Evolutionary conservation across 1,140 invertebrate genomes (phyloP).

Genomic region (Gonioctena quinquepunctata): DNA sequence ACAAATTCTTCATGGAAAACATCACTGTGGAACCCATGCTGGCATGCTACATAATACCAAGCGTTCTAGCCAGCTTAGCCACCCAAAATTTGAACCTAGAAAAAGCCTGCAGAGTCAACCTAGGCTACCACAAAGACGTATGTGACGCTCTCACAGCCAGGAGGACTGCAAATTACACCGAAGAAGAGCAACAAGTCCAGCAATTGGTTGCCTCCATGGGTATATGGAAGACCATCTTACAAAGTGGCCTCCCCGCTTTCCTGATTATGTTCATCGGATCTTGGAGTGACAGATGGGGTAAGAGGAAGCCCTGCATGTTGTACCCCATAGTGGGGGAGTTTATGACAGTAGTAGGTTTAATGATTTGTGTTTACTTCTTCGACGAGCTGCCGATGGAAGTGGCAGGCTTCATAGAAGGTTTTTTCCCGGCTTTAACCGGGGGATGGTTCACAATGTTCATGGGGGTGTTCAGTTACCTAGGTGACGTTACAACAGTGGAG

Average conservation of each 20-base stretch:
- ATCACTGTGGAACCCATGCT: conserved; percentile 81
- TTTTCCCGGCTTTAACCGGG: conserved; percentile 78
- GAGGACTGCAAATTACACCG: conserved; percentile 71
- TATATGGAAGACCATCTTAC: conserved; percentile 79
- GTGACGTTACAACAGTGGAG: conserved; percentile 79
- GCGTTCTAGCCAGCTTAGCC: conserved; percentile 74
- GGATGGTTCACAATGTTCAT: conserved; percentile 89
- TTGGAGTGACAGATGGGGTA: conserved; percentile 74
- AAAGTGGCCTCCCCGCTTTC: conserved; percentile 73
- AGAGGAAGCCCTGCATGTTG: conserved; percentile 82
- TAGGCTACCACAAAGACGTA: conserved; percentile 69
- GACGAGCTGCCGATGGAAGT: conserved; percentile 78
- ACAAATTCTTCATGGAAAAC: conserved; percentile 62
- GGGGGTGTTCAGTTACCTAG: conserved; percentile 88
- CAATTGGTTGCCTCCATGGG: conserved; percentile 72
- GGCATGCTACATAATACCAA: conserved; percentile 78
- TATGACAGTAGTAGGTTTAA: conserved; percentile 73
- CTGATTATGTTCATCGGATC: conserved; percentile 79
- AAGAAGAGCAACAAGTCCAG: conserved; percentile 74
- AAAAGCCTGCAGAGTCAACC: conserved; percentile 81
- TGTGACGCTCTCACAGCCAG: conserved; percentile 73
- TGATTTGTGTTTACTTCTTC: conserved; percentile 79
- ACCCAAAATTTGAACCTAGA: conserved; percentile 82
- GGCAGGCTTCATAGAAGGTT: conserved; percentile 72
- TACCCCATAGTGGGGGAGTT: conserved; percentile 81